A percentile compares a stretch with the other conserved stretches of the same genome.
Evolutionary conservation across 2,797 vertebrate genomes (phyloP).

Genomic region (Podargus strigoides): DNA sequence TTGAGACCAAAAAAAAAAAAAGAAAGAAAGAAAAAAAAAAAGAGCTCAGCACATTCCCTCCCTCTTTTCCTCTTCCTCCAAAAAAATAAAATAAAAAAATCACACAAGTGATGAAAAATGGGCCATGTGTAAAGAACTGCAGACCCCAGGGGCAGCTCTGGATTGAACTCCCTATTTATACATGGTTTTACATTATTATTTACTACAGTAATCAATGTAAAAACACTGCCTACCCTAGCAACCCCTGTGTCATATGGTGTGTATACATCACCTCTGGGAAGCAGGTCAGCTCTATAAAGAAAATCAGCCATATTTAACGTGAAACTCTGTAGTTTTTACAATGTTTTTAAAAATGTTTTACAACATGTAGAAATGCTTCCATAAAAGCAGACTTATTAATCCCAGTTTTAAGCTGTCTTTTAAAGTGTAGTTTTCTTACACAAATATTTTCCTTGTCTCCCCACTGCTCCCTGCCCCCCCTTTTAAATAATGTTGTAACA

Average conservation of each 20-base stretch:
- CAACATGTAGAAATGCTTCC: constrained; percentile 71
- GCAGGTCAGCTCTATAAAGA: constrained; percentile 63
- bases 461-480: neutral
- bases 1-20: fast-evolving
- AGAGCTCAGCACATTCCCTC: neutral
- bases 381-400: constrained; percentile 71
- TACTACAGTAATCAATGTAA: constrained; percentile 67
- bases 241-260: constrained; percentile 56
- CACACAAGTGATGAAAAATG: constrained; percentile 57
- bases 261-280: constrained; percentile 69
- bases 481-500: constrained; percentile 25
- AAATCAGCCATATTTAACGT: constrained; percentile 63
- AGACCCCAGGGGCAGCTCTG: constrained; percentile 31
- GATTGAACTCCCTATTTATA: constrained; percentile 61
- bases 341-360: constrained; percentile 69
- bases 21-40: neutral
- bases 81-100: constrained; percentile 23
- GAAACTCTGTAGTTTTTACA: constrained; percentile 67
- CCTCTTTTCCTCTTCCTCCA: neutral
- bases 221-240: constrained; percentile 65
- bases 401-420: constrained; percentile 65
- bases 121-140: constrained; percentile 44
- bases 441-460: constrained; percentile 65
- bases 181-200: constrained; percentile 66
- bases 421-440: constrained; percentile 60